Percentiles rank a stretch among this genome's conserved stretches.
Conservation (phyloP, 2,113 vertebrate genomes). For the Apodemus speciosus region DNA sequence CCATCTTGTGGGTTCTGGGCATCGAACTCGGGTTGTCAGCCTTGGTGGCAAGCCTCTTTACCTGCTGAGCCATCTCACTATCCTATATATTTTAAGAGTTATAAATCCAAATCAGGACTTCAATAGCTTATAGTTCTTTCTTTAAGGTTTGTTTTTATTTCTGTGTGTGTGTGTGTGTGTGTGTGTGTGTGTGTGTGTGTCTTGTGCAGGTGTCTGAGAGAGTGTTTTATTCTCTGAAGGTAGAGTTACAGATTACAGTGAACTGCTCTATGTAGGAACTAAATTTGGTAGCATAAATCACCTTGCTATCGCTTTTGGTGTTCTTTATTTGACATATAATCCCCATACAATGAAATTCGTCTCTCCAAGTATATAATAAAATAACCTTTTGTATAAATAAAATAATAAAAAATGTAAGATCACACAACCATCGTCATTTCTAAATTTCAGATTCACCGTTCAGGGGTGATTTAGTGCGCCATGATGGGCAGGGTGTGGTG, state of each 20-base stretch:
- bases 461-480: not conserved
- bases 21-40: too few species aligned
- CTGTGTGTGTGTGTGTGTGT: not conserved
- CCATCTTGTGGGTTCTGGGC: not conserved
- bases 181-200: not conserved
- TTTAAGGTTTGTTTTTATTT: not conserved
- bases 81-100: not conserved
- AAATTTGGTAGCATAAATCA: not conserved
- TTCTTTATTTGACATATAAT: constrained; percentile 21
- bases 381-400: not conserved
- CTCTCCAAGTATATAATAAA: not conserved
- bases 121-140: not conserved
- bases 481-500: not conserved
- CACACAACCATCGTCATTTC: not conserved
- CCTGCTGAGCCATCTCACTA: not conserved
- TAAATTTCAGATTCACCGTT: not conserved
- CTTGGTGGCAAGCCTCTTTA: not conserved
- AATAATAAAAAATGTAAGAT: not conserved
- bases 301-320: not conserved
- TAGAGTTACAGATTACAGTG: not conserved
- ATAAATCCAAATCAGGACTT: constrained; percentile 23
- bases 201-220: not conserved
- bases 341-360: constrained; percentile 30
- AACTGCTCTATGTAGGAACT: not conserved
- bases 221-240: not conserved